Conservation (phyloP, 2,888 invertebrate species). For the Andrena minutula region DNA sequence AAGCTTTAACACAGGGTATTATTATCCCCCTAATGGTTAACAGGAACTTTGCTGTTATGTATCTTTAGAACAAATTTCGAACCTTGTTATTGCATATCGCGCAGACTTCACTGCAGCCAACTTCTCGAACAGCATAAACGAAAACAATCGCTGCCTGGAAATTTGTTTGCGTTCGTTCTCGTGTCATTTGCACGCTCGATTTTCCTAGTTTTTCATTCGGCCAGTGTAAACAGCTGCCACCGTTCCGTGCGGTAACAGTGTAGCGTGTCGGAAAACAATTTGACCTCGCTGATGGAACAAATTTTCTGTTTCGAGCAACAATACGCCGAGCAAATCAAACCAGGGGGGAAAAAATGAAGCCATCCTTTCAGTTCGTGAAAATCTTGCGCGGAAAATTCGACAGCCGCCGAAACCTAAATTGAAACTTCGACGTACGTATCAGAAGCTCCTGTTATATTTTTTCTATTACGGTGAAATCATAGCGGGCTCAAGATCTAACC, state of each 20-base stretch:
- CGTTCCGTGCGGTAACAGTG: neutral
- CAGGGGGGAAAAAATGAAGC: neutral
- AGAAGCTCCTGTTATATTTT: no score
- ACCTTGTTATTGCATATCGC: neutral
- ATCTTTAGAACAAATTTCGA: neutral
- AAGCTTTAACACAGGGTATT: no score
- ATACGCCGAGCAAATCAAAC: neutral
- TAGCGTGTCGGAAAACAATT: neutral
- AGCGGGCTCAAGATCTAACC: no score
- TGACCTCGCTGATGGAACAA: neutral
- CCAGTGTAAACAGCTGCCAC: neutral
- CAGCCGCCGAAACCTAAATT: neutral
- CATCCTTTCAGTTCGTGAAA: neutral
- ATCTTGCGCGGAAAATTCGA: neutral
- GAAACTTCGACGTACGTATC: no score
- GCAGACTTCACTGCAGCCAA: neutral
- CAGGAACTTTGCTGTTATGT: neutral
- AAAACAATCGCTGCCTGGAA: constrained; percentile 9
- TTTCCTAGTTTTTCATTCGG: constrained; percentile 4
- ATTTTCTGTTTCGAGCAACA: neutral
- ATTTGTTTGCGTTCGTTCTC: constrained; percentile 20
- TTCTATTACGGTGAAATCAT: no score
- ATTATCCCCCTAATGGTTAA: neutral
- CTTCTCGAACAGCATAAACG: constrained; percentile 9
- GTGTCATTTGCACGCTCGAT: constrained; percentile 6